Percentiles rank a stretch among this genome's conserved stretches.
These are phyloP conservation scores for Ypsolopha sequella DNA, from an alignment of 2,888 invertebrate species.

Conservation along the genomic window DNA sequence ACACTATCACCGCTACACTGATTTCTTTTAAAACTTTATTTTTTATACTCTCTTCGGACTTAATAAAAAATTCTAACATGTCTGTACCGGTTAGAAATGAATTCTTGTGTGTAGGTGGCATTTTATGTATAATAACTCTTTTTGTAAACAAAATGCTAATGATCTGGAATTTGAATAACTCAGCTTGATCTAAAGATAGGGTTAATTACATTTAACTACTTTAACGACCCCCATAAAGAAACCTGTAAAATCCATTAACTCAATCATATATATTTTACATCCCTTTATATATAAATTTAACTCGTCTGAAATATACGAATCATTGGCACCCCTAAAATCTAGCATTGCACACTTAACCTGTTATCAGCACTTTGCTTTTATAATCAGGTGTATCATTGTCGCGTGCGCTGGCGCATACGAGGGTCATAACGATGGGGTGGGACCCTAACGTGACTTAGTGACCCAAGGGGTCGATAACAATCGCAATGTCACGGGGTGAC, in stretches of 20 bases:
- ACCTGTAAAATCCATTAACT: conserved; percentile 9
- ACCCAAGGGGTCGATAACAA: conserved; percentile 50
- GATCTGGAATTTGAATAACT: conserved; percentile 33
- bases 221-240: not conserved
- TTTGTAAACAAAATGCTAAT: conserved; percentile 58
- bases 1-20: conserved; percentile 67
- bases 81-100: conserved; percentile 59
- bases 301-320: not conserved
- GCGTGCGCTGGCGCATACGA: conserved; percentile 20
- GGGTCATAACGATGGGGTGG: conserved; percentile 8
- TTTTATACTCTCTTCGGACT: conserved; percentile 61
- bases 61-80: conserved; percentile 62
- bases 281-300: not conserved
- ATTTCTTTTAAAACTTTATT: conserved; percentile 63
- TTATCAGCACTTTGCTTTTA: conserved; percentile 4
- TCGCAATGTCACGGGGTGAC: conserved; percentile 35
- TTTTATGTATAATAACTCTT: conserved; percentile 49
- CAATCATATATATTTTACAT: conserved; percentile 1
- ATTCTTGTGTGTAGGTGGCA: conserved; percentile 66
- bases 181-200: conserved; percentile 27
- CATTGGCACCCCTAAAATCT: not conserved
- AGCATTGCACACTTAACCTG: not conserved
- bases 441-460: conserved; percentile 44
- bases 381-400: conserved; percentile 26
- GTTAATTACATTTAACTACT: conserved; percentile 13